Evolutionary conservation across 1,140 invertebrate species (phyloP), one percentile per base, ranked within the genome.

Genomic region (Cotesia vestalis): DNA sequence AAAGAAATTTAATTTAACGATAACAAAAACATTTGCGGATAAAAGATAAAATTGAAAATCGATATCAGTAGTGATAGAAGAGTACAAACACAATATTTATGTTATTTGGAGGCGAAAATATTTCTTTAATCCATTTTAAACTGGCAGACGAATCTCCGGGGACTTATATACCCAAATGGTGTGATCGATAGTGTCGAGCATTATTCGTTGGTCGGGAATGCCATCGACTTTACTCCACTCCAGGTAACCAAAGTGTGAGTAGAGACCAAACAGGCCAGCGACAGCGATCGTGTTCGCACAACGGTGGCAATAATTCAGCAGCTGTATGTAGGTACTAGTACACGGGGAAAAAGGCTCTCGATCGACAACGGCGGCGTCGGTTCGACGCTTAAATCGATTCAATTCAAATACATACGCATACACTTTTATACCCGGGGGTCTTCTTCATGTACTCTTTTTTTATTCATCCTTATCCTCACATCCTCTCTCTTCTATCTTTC

Each of bases 361-460:
- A 11, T 35, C 40, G 40, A 11, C 40, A 46, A 46, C 40, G 40
- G 40, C 40, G 40, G 51, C 20, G 17, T 64, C 70, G 63, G 27
- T 72, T 72, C 53, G 63, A 72, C 62, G 62, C 61, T 53, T 72
- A 72, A 72, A 72, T 72, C 70, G 70, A 72, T 72, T 72, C 62
- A 72, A 72, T 72, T 72, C 63, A 72, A 72, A 63, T 64, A 60
- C 55, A 71, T 38, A 68, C 52, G 35, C 55, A 55, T 68, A 68
- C n/a, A 66, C 20, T 59, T 34, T n/a, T 67, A 27, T 67, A 46
- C 4, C 38, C 35, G 61, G 11, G 59, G 11, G 17, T 35, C 61
- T n/a, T 17, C 61, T 14, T 35, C 53, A 55, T 20, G n/a, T 55
- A 11, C 46, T 20, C 17, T 20, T 55, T 55, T 55, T 12, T 55